Conservation (phyloP, 2,113 vertebrate species). For the Pelmatolapia mariae region DNA sequence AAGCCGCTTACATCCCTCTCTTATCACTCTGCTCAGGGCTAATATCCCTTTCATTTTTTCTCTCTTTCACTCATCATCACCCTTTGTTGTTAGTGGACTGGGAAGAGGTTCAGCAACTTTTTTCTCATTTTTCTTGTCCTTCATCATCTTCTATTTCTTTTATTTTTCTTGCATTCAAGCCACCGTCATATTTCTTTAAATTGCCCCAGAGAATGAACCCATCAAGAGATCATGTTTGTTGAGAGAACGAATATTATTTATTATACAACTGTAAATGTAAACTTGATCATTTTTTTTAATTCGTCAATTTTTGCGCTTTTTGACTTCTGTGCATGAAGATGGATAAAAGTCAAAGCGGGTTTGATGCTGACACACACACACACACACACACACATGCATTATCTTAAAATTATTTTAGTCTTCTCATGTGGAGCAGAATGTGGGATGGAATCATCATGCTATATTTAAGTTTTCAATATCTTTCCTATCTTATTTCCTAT, state of each 20-base stretch:
- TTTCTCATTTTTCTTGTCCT: slow-evolving; percentile 5
- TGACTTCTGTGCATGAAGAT: background rate
- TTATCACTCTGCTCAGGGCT: slow-evolving; percentile 65
- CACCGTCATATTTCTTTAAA: background rate
- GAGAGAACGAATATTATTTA: background rate
- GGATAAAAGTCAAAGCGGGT: background rate
- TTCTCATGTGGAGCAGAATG: background rate
- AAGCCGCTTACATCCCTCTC: slow-evolving; percentile 65
- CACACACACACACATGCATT: background rate
- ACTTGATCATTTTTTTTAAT: background rate
- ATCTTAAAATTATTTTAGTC: background rate
- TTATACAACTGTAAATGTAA: background rate
- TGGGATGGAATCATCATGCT: slow-evolving; percentile 25
- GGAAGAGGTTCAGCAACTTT: slow-evolving; percentile 26
- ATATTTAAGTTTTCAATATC: slow-evolving; percentile 42
- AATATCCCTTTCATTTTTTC: slow-evolving; percentile 60
- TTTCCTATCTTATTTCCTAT: slow-evolving; percentile 31
- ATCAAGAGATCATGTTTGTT: background rate
- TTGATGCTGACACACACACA: background rate
- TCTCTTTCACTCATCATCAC: slow-evolving; percentile 33
- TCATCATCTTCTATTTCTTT: background rate
- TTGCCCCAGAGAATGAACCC: background rate
- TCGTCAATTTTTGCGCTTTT: background rate
- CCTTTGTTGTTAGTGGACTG: slow-evolving; percentile 44
- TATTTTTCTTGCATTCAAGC: background rate